These are phyloP conservation scores for Toxotes lorentzi DNA, from an alignment of 2,797 vertebrate genomes.

Conservation along the genomic window DNA sequence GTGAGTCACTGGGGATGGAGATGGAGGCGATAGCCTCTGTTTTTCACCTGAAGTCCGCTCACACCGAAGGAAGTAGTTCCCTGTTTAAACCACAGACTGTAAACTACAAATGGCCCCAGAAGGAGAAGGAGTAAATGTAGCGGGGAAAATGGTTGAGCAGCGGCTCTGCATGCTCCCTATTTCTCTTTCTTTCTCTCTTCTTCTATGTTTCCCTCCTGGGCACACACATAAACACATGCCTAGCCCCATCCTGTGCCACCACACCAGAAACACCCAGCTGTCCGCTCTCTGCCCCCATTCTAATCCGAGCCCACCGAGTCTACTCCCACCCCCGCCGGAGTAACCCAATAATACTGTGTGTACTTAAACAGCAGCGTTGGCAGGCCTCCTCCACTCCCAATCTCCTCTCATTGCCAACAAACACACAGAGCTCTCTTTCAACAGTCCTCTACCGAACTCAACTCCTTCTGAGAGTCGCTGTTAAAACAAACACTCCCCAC, in stretches of 20 bases:
- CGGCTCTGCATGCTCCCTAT: conserved; percentile 18
- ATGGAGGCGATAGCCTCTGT: conserved; percentile 62
- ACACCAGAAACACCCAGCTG: conserved; percentile 71
- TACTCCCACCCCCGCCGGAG: conserved; percentile 79
- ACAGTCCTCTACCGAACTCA: conserved; percentile 58
- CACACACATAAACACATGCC: conserved; percentile 39
- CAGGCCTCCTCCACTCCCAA: conserved; percentile 70
- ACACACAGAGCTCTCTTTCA: conserved; percentile 80
- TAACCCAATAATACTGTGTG: conserved; percentile 86
- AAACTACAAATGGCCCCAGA: conserved; percentile 63
- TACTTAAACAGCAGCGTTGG: conserved; percentile 88
- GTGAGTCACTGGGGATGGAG: conserved; percentile 66
- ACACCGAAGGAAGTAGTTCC: conserved; percentile 24
- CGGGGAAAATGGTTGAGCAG: conserved; percentile 51
- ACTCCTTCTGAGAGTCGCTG: conserved; percentile 67
- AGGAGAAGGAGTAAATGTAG: conserved; percentile 60
- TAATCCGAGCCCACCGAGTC: conserved; percentile 52
- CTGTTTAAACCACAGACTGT: conserved; percentile 63
- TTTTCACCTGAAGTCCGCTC: conserved; percentile 64
- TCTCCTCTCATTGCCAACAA: conserved; percentile 81
- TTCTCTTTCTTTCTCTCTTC: conserved; percentile 22
- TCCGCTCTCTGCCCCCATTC: conserved; percentile 56
- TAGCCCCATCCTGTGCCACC: conserved; percentile 52
- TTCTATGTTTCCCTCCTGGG: conserved; percentile 16
- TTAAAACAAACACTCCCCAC: conserved; percentile 77